These are phyloP conservation scores for Grammatotria lemairii DNA, from an alignment of 2,113 vertebrate genomes.

Conservation along the genomic window DNA sequence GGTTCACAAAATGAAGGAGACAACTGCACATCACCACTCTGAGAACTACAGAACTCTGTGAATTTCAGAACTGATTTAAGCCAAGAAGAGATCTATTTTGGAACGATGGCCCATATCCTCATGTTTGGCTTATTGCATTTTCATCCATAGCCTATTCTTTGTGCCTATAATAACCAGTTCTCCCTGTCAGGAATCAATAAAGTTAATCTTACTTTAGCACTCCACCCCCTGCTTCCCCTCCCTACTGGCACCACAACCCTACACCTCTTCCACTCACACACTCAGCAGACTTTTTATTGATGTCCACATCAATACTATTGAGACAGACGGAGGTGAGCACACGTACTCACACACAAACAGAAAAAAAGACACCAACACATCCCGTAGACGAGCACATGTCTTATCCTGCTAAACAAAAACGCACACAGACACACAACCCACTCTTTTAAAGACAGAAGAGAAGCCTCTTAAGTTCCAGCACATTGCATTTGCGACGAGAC, in stretches of 20 bases:
- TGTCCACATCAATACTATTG: conserved; percentile 1
- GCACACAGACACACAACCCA: not conserved
- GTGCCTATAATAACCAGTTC: conserved; percentile 18
- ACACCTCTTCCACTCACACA: not conserved
- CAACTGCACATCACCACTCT: not conserved
- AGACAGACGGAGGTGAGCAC: not conserved
- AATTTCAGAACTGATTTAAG: not conserved
- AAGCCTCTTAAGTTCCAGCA: conserved; percentile 64
- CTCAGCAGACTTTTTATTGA: conserved; percentile 13
- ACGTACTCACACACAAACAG: not conserved
- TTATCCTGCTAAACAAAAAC: conserved; percentile 15
- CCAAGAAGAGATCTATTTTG: not conserved
- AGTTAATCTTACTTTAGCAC: conserved; percentile 43
- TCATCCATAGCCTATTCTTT: not conserved
- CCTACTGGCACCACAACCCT: not conserved
- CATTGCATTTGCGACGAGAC: conserved; percentile 61
- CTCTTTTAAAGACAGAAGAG: conserved; percentile 31
- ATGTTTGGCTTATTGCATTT: conserved; percentile 10
- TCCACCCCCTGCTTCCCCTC: not conserved
- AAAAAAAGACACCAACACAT: not conserved
- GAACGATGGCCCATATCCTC: not conserved
- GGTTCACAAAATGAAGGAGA: not conserved
- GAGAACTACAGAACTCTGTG: not conserved
- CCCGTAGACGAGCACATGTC: conserved; percentile 2
- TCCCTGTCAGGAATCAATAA: conserved; percentile 26